phyloP scores from a whole-genome alignment of 2,113 vertebrate genomes.

The Porphyrio hochstetteri region DNA sequence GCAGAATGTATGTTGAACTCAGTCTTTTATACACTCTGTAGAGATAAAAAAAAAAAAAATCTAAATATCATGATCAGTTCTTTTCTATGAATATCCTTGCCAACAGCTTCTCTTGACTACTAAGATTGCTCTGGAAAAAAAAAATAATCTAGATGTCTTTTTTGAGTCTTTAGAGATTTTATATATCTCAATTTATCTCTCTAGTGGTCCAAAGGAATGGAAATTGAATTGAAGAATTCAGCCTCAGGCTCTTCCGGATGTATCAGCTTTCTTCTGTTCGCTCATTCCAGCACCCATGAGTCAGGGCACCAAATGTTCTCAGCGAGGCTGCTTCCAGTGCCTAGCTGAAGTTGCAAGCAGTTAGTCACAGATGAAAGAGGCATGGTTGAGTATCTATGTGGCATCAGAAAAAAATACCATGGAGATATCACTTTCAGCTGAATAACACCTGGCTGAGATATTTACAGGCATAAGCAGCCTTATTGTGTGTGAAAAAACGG shows the following conservation, averaged over 20 bases:
- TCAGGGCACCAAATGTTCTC: conserved; percentile 72
- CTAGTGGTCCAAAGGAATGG: conserved; percentile 51
- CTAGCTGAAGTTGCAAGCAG: conserved; percentile 44
- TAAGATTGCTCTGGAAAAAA: background rate
- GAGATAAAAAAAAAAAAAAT: background rate
- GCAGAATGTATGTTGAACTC: background rate
- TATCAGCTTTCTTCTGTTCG: conserved; percentile 58
- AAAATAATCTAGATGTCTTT: background rate
- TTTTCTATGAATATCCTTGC: background rate
- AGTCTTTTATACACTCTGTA: background rate
- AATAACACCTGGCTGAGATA: conserved; percentile 36
- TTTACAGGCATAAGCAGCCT: conserved; percentile 13
- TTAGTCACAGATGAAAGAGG: conserved; percentile 67
- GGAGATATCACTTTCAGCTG: conserved; percentile 32
- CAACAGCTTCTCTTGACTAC: background rate
- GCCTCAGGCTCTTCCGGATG: conserved; percentile 62
- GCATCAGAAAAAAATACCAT: conserved; percentile 50
- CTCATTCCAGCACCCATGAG: conserved; percentile 67
- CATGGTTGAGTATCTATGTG: conserved; percentile 50
- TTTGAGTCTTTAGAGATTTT: conserved; percentile 28
- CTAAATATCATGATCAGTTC: background rate
- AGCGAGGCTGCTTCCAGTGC: conserved; percentile 54
- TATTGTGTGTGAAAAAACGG: background rate
- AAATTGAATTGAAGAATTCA: conserved; percentile 63
- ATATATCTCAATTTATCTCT: conserved; percentile 6